phyloP scores from a whole-genome alignment of 2,888 invertebrate species.

The Stomorhina lunata region DNA sequence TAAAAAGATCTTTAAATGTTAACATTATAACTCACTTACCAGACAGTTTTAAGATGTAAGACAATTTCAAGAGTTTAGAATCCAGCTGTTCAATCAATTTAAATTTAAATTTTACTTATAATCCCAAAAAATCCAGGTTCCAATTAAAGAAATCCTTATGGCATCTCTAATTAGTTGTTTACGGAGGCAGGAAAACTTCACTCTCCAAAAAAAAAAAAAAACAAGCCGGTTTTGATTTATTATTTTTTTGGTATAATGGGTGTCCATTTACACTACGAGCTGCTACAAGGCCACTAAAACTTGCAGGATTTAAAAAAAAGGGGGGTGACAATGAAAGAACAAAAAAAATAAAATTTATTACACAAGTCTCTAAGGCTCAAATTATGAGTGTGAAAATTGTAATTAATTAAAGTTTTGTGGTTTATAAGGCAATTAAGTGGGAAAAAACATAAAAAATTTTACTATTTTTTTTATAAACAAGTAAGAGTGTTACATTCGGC shows the following conservation, averaged over 20 bases:
- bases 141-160: background rate
- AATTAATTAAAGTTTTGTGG: conserved; percentile 49
- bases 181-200: background rate
- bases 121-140: background rate
- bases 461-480: too few species aligned
- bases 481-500: too few species aligned
- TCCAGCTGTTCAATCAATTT: too few species aligned
- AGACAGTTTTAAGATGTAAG: too few species aligned
- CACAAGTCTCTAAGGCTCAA: conserved; percentile 55
- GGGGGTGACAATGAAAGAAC: conserved; percentile 48
- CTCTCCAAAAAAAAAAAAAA: background rate
- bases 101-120: too few species aligned
- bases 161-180: background rate
- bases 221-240: conserved; percentile 44
- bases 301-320: conserved; percentile 2
- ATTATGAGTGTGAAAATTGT: conserved; percentile 55
- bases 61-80: too few species aligned
- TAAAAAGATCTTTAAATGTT: too few species aligned
- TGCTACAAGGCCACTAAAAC: conserved; percentile 17
- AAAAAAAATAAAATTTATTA: conserved; percentile 22
- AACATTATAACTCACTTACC: too few species aligned
- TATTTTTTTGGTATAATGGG: conserved; percentile 45
- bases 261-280: conserved; percentile 38
- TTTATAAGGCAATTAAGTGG: conserved; percentile 45
- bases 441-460: background rate